A percentile compares a stretch with the other conserved stretches of the same genome.
phyloP scores from a whole-genome alignment of 2,113 vertebrate genomes.

The Oncorhynchus tshawytscha region DNA sequence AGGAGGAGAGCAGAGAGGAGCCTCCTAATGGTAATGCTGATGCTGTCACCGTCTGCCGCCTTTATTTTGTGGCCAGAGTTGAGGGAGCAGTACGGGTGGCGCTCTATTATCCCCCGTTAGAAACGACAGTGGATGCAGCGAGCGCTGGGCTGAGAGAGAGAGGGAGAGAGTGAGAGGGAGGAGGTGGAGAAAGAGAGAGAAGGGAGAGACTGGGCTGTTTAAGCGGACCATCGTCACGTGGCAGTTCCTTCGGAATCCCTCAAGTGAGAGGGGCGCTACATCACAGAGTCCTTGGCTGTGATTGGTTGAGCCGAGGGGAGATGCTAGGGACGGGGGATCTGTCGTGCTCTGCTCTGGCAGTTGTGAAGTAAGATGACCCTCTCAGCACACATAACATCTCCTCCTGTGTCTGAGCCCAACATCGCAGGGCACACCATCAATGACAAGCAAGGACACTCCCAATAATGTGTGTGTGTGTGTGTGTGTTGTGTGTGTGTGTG shows the following conservation, averaged over 20 bases:
- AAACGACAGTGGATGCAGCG: slow-evolving; percentile 32
- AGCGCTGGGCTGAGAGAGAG: slow-evolving; percentile 16
- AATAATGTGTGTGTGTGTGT: slow-evolving; percentile 10
- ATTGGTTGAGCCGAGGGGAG: slow-evolving; percentile 79
- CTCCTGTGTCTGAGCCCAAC: slow-evolving; percentile 9
- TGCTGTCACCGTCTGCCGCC: background rate
- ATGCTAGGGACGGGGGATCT: slow-evolving; percentile 47
- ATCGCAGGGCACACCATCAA: slow-evolving; percentile 38
- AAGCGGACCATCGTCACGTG: slow-evolving; percentile 75
- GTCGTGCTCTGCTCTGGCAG: slow-evolving; percentile 31
- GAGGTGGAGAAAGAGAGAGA: slow-evolving; percentile 9
- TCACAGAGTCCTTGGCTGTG: slow-evolving; percentile 70
- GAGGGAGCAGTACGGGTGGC: slow-evolving; percentile 60
- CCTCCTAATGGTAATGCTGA: background rate
- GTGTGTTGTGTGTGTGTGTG: slow-evolving; percentile 6
- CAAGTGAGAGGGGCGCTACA: slow-evolving; percentile 80
- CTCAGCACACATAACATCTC: slow-evolving; percentile 68
- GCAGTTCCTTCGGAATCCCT: slow-evolving; percentile 89
- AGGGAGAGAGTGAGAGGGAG: too few species aligned
- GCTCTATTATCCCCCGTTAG: slow-evolving; percentile 61
- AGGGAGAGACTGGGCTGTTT: slow-evolving; percentile 69
- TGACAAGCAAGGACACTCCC: slow-evolving; percentile 64
- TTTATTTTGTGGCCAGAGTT: slow-evolving; percentile 59
- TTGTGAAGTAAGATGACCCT: slow-evolving; percentile 79
- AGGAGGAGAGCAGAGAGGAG: background rate